These are phyloP conservation scores for Manis pentadactyla DNA, from an alignment of 2,797 vertebrate genomes.

Conservation along the genomic window DNA sequence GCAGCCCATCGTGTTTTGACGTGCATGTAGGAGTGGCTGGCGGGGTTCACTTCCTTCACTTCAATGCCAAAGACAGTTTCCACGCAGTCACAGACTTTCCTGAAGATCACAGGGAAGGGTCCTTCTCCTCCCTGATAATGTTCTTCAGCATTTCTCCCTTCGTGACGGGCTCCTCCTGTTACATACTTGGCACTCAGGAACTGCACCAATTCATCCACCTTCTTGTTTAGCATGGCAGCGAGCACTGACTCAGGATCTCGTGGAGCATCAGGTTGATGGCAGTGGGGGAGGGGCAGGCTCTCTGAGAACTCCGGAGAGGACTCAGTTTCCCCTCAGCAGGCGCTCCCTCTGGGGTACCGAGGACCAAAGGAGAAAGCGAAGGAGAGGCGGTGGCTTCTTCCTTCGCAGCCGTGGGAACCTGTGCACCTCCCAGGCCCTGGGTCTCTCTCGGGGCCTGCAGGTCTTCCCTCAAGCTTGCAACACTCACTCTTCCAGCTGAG, in stretches of 20 bases:
- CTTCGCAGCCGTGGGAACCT: background rate
- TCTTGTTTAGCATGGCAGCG: background rate
- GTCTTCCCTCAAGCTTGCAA: background rate
- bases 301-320: background rate
- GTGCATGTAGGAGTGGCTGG: background rate
- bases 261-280: background rate
- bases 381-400: too few relatives aligned
- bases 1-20: background rate
- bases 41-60: background rate
- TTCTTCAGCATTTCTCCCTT: background rate
- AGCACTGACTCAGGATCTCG: background rate
- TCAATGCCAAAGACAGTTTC: conserved; percentile 16
- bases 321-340: background rate
- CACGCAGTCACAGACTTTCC: background rate
- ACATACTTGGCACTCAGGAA: background rate
- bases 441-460: background rate
- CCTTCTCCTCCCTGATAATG: background rate
- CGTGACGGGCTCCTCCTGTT: background rate
- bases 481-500: background rate
- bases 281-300: background rate
- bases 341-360: background rate
- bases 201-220: background rate
- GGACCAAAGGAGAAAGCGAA: background rate
- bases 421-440: background rate
- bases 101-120: conserved; percentile 7